Conservation (phyloP, 30 jellyfish, hydroid and myxozoan species). For the Morbakka virulenta region DNA sequence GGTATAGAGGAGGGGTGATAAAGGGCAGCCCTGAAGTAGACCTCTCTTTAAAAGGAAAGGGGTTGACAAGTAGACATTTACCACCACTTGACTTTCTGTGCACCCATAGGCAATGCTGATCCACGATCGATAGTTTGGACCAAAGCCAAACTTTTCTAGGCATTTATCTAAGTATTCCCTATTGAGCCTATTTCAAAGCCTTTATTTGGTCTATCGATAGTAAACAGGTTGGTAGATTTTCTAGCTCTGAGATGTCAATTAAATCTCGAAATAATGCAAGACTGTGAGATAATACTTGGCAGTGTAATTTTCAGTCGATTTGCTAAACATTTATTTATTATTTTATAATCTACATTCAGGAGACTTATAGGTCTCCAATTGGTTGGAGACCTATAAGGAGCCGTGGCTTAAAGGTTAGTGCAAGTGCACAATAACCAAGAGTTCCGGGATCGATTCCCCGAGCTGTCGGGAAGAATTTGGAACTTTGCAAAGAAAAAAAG, state of each 20-base stretch:
- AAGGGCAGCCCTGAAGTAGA: background rate
- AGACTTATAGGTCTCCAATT: conserved; percentile 56
- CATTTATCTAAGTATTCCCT: background rate
- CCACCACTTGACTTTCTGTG: conserved; percentile 6
- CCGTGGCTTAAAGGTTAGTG: no score
- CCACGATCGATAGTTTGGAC: conserved; percentile 12
- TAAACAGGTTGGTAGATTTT: background rate
- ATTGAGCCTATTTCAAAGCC: conserved; percentile 20
- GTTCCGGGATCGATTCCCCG: no score
- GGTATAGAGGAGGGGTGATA: background rate
- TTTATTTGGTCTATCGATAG: conserved; percentile 23
- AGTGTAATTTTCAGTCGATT: conserved; percentile 20
- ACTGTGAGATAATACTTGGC: background rate
- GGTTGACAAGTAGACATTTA: conserved; percentile 3
- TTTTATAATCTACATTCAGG: conserved; percentile 17
- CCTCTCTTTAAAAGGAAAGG: background rate
- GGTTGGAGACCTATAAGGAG: no score
- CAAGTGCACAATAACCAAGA: no score
- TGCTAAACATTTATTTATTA: conserved; percentile 26
- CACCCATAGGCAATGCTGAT: background rate
- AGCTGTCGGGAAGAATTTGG: no score
- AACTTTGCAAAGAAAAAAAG: no score
- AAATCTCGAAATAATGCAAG: conserved; percentile 8
- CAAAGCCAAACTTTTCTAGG: conserved; percentile 8
- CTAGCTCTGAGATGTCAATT: conserved; percentile 12